Evolutionary conservation across 2,888 invertebrate species (phyloP), one percentile per base, ranked within the genome.

Genomic region (Apodemia duryi): DNA sequence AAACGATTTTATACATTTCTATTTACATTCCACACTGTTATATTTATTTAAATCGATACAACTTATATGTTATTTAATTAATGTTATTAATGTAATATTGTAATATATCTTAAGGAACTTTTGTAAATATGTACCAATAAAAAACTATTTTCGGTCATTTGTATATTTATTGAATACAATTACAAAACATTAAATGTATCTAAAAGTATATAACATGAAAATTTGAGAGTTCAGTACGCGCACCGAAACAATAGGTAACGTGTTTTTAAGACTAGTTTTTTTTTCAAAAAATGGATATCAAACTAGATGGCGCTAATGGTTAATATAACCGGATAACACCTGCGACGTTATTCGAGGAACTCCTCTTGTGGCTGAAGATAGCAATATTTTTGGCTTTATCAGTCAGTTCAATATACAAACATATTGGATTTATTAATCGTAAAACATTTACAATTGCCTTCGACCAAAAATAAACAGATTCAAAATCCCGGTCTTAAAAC

Each of bases 221-320:
- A 86, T 85, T 86, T 81, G 82, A 46, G 46, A 85, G 81, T 70
- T 83, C 79, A 82, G 79, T 81, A 78, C 78, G 69, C 68, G 32
- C 57, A 57, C 57, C 57, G 57, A 57, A 57, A 57, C 32, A 57
- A 57, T 32, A 32, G 57, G 69, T 38, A 65, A 63, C 66, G 68
- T 67, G 65, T 64, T 65, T 64, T 65, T 57, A 61, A 71, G 69
- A 71, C 68, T 70, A 71, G 46, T 62, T 28, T 32, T 13, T 32
- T 13, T 13, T 2, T 9, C 7, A 52, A 61, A 32, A 57, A 32
- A 57, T 32, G 29, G 28, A 32, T 46, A 46, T 46, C 46, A 46
- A 46, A 46, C 46, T 46, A 46, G 3, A 11, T 11, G 11, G 43
- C 11, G 11, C 11, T 5, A 43, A 3, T 11, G 2, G 3, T 10